Evolutionary conservation across 1,140 invertebrate species (phyloP), one percentile per base, ranked within the genome.

Genomic region (Maniola jurtina): DNA sequence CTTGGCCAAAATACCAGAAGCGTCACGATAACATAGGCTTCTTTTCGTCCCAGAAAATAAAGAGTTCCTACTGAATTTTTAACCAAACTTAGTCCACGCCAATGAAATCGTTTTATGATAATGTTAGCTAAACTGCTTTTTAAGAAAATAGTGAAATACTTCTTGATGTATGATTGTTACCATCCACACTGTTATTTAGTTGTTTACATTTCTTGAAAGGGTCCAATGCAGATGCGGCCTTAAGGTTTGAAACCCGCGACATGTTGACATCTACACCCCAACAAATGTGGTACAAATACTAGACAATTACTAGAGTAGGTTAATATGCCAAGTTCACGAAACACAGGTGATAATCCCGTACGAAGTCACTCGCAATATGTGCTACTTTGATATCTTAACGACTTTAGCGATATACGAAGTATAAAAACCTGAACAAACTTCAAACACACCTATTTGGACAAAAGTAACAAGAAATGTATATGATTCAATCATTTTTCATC

Each of bases 321-420:
- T 11, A 52, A 10, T 52, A 6, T 25, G 48, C 9, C 56, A 38
- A 58, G 56, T 58, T 58, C 56, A 58, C n/a, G 48, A 7, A 25
- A 25, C 0, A 9, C 8, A 52, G 48, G 15, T 25, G 14, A 52
- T 52, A 25, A 52, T 52, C 8, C 11, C 15, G 48, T 7, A 7
- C 48, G 2, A 52, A 52, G 13, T 52, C 0, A 52, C 48, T 52
- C 48, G 14, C 14, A 52, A 47, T 47, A 16, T 14, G 36, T n/a
- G 35, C 35, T 45, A 35, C 25, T 40, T 40, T 14, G 64, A 66
- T 66, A 66, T 42, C 10, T 35, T 66, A 66, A 66, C 61, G 58
- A 59, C 57, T 35, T 16, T 15, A 16, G 40, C 50, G 34, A 66
- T 66, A 42, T 59, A 35, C 48, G 11, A 14, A 45, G 57, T 56